A percentile compares a stretch with the other conserved stretches of the same genome.
phyloP scores from a whole-genome alignment of 1,140 invertebrate species.

The Bombus impatiens region DNA sequence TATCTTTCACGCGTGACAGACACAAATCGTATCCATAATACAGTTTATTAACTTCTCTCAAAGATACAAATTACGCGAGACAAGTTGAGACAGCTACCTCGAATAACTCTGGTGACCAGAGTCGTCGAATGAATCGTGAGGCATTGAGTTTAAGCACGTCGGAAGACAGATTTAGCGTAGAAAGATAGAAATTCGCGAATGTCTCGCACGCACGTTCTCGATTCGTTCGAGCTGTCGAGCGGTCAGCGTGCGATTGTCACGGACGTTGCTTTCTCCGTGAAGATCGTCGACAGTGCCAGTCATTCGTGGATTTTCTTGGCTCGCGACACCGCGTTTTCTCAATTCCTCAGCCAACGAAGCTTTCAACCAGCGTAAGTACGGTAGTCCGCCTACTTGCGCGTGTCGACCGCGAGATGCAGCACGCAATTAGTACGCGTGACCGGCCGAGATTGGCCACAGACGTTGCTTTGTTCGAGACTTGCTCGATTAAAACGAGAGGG shows the following conservation, averaged over 20 bases:
- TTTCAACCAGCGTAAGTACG: not conserved
- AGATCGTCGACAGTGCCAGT: slow-evolving; percentile 8
- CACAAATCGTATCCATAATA: not conserved
- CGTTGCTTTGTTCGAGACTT: slow-evolving; percentile 61
- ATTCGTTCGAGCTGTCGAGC: slow-evolving; percentile 28
- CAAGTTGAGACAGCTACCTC: not conserved
- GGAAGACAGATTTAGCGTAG: slow-evolving; percentile 8
- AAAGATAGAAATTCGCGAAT: slow-evolving; percentile 20
- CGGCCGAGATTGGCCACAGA: slow-evolving; percentile 63
- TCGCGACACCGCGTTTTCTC: not conserved
- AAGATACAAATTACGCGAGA: not conserved
- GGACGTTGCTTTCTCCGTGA: slow-evolving; percentile 23
- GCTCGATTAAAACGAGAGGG: slow-evolving; percentile 46
- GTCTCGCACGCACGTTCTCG: not conserved
- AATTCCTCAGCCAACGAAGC: not conserved
- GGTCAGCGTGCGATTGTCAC: slow-evolving; percentile 1
- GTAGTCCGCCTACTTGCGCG: slow-evolving; percentile 52
- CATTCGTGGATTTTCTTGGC: slow-evolving; percentile 27
- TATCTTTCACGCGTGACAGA: not conserved
- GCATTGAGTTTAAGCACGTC: not conserved
- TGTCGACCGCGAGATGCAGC: slow-evolving; percentile 17
- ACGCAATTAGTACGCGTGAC: slow-evolving; percentile 59
- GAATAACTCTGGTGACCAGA: not conserved
- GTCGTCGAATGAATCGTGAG: not conserved
- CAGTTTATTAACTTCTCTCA: not conserved